A percentile compares a stretch with the other conserved stretches of the same genome.
Evolutionary conservation across 1,140 invertebrate species (phyloP).

Genomic region (Nasonia longicornis): DNA sequence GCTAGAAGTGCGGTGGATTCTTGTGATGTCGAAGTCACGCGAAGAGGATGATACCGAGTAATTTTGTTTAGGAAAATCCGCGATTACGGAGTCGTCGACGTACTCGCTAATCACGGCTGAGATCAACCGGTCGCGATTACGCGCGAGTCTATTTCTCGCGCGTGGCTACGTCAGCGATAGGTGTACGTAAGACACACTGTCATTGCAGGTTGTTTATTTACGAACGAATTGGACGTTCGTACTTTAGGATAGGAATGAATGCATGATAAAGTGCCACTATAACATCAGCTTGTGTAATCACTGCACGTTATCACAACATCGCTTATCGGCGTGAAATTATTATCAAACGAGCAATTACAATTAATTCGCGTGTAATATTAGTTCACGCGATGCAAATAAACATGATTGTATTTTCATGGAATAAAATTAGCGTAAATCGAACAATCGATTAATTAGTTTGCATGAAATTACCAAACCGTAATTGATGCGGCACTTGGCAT

Average conservation of each 20-base stretch:
- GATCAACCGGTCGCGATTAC: slow-evolving; percentile 19
- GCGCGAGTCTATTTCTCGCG: slow-evolving; percentile 24
- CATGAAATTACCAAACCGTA: neutral
- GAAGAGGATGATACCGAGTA: neutral
- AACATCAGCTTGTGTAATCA: neutral
- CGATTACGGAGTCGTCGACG: neutral
- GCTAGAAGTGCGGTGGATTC: no score
- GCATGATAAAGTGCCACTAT: no score
- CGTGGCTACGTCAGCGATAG: neutral
- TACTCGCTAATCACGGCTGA: neutral
- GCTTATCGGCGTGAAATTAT: neutral
- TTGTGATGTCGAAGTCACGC: no score
- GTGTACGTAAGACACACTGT: slow-evolving; percentile 23
- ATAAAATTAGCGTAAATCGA: neutral
- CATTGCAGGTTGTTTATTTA: neutral
- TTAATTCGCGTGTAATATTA: neutral
- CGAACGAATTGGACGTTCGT: neutral
- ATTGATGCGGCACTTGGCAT: neutral
- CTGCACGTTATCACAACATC: neutral
- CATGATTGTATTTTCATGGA: neutral
- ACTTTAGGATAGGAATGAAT: no score
- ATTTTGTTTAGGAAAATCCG: slow-evolving; percentile 14
- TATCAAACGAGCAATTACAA: neutral
- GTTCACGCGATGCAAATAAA: neutral
- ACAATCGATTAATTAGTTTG: neutral